Evolutionary conservation across 2,797 vertebrate species (phyloP), one percentile per base, ranked within the genome.

Genomic region (Phataginus tricuspis): DNA sequence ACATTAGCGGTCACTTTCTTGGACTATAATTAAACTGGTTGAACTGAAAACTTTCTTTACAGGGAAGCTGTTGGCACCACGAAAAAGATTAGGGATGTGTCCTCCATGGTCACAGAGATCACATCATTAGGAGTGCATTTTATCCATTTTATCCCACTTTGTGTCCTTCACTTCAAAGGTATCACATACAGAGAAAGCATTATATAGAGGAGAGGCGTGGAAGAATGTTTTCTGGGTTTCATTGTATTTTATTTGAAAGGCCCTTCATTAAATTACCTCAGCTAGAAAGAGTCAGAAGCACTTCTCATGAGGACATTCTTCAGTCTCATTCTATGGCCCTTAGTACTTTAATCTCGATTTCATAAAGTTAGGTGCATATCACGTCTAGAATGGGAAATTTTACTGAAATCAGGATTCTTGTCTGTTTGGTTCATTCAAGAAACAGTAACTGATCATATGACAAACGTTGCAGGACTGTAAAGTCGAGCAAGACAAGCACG

Each of bases 381-480:
- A 72, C 14, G 66, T 66, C 49, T 37, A 64, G 18, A 86, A 93
- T 87, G 51, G 75, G 82, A 64, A 64, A 90, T 90, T 95, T 91
- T 68, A 75, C 13, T 66, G 15, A 21, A 4, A 1, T 4, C 7
- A 82, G 51, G 21, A 13, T 49, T 9, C n/a, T 92, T 87, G 5
- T 37, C 31, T 71, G 1, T 86, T 86, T 61, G 11, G 5, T 59
- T 92, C 16, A 85, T 74, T 90, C 37, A 53, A 42, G 69, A 87
- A 95, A 57, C 19, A 82, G 15, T 90, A 75, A 21, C 59, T 63
- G 77, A 80, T 21, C 31, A 19, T 72, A 9, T 57, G 42, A 86
- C 64, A 92, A 79, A 69, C 90, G 18, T 71, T 64, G 34, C 59
- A 85, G 7, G 37, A 66, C 18, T n/a, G 53, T n/a, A 74, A 80